Percentiles rank a stretch among this genome's conserved stretches.
phyloP scores from a whole-genome alignment of 2,113 vertebrate species.

The Diadophis punctatus region DNA sequence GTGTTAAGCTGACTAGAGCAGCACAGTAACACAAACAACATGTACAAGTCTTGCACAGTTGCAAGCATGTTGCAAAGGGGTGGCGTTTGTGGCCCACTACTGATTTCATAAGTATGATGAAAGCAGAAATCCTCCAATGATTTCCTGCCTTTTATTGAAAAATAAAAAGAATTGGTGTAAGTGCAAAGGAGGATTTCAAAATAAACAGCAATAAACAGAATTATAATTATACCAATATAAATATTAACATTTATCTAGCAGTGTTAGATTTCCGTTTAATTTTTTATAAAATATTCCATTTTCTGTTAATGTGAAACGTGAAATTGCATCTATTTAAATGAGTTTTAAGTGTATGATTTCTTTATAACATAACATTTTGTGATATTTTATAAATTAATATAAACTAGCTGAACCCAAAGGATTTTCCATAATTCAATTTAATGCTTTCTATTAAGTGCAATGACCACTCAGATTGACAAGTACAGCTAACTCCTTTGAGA shows the following conservation, averaged over 20 bases:
- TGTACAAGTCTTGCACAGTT: neutral
- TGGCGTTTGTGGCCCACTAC: neutral
- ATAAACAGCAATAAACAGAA: neutral
- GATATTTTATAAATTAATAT: conserved; percentile 51
- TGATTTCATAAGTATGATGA: neutral
- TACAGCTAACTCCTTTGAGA: conserved; percentile 60
- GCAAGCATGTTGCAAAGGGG: neutral
- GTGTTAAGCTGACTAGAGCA: neutral
- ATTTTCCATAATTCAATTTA: conserved; percentile 60
- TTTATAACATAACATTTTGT: conserved; percentile 56
- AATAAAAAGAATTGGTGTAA: neutral
- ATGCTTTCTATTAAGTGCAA: conserved; percentile 58
- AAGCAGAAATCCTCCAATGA: neutral
- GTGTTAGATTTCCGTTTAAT: neutral
- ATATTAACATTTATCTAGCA: conserved; percentile 21
- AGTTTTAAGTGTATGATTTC: conserved; percentile 45
- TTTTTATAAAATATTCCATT: conserved; percentile 6
- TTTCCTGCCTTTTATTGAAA: neutral
- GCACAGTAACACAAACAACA: neutral
- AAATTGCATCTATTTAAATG: conserved; percentile 54
- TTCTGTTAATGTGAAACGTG: conserved; percentile 54
- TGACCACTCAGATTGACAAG: conserved; percentile 58
- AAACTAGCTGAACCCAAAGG: conserved; percentile 56
- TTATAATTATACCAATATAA: neutral
- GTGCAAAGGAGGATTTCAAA: neutral